Base-by-base conservation (phyloP, 2,113 vertebrate genomes). In the Corythornis vintsioides region DNA sequence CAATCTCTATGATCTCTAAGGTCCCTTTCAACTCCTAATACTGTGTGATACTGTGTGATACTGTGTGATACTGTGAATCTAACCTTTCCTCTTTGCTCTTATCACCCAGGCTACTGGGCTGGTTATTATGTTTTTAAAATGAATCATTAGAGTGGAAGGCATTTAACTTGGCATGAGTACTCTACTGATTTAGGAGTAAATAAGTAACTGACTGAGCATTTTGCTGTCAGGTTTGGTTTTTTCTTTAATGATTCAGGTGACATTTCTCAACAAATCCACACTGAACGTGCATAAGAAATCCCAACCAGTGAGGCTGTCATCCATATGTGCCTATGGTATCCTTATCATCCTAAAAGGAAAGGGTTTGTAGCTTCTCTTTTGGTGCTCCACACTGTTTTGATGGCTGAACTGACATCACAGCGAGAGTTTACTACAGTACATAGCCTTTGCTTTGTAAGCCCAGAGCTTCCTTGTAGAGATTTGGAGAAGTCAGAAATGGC, bases 151-250 rank as follows among this genome's bases (percentile, higher is more conserved):
- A 60, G 53, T 65, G 52, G 52, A 93, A 92, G 48, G 67, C 47
- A 74, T 75, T 55, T 93, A 87, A 83, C 60, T 78, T 86, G 65
- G 57, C 38, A 33, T 11, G 45, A 88, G 47, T 24, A 8, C 18
- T n/a, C 29, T 83, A 69, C 45, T 93, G 60, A 42, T 82, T 83
- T 76, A 63, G 28, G 43, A 64, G 69, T 92, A 67, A 93, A 86
- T 90, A 94, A 91, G 56, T 93, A 91, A 91, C 86, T 21, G 33
- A 91, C 86, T 19, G 33, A 77, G 31, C 3, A 33, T 76, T 94
- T 80, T 91, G 21, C 56, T 83, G 73, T 69, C 40, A 79, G 47
- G 70, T 20, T 71, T 60, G 33, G 33, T 75, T 60, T 74, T 86
- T 65, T 25, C 45, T 6, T 7, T 59, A 76, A 59, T 67, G 67